phyloP scores from a whole-genome alignment of 2,113 vertebrate species.

The Phrynosoma blainvillii region DNA sequence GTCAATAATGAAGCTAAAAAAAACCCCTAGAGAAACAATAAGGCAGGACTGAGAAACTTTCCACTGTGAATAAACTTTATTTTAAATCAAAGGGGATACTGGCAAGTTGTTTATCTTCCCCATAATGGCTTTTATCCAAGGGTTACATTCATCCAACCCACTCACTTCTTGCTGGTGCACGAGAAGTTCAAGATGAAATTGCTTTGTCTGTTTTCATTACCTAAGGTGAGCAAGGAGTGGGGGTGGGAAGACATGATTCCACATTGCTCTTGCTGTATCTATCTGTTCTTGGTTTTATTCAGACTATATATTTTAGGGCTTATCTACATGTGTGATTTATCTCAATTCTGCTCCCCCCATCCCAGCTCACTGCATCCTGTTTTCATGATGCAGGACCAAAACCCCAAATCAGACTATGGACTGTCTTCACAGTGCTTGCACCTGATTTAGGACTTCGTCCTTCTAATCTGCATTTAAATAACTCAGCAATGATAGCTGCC shows the following conservation, averaged over 20 bases:
- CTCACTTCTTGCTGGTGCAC: not conserved
- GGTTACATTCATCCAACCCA: not conserved
- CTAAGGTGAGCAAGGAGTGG: not conserved
- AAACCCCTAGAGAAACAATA: not conserved
- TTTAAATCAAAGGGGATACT: not conserved
- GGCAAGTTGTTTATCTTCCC: constrained; percentile 8
- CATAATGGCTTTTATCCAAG: constrained; percentile 28
- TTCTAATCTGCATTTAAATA: too few relatives aligned
- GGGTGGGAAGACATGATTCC: not conserved
- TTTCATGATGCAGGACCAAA: too few relatives aligned
- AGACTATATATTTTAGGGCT: not conserved
- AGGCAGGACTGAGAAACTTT: not conserved
- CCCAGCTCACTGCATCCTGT: too few relatives aligned
- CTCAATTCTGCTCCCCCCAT: too few relatives aligned
- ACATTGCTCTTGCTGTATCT: not conserved
- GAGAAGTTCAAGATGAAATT: constrained; percentile 4
- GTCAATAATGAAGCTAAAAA: not conserved
- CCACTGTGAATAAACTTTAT: not conserved
- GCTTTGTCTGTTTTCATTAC: constrained; percentile 31
- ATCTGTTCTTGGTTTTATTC: not conserved
- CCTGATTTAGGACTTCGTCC: too few relatives aligned
- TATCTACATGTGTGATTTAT: too few relatives aligned
- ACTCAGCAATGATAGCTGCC: too few relatives aligned
- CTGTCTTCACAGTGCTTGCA: too few relatives aligned
- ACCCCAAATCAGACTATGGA: too few relatives aligned